A percentile compares a stretch with the other conserved stretches of the same genome.
These are phyloP conservation scores for Coremacera marginata DNA, from an alignment of 2,888 invertebrate genomes.

Conservation along the genomic window DNA sequence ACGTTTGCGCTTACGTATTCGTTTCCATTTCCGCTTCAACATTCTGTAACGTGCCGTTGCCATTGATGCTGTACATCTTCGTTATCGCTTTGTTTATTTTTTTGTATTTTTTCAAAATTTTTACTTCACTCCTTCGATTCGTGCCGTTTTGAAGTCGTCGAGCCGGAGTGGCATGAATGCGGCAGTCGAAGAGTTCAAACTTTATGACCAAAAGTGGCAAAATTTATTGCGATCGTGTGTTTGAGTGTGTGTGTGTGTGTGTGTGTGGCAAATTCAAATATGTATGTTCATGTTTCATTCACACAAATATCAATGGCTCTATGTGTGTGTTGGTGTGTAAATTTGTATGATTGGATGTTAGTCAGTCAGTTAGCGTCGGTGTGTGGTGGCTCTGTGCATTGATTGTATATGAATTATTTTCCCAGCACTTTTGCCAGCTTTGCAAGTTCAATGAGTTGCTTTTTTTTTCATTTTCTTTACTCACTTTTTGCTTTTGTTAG, in stretches of 20 bases:
- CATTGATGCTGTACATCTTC: constrained; percentile 36
- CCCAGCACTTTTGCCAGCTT: constrained; percentile 42
- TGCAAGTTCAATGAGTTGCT: constrained; percentile 24
- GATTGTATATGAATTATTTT: constrained; percentile 45
- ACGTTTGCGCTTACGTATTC: constrained; percentile 1
- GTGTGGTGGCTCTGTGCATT: neutral
- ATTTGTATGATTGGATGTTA: constrained; percentile 6
- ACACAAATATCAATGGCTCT: neutral
- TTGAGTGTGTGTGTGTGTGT: constrained; percentile 2
- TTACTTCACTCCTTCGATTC: neutral
- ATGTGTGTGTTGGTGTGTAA: constrained; percentile 16
- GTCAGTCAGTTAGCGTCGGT: constrained; percentile 1
- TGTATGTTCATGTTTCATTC: neutral
- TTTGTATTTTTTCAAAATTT: neutral
- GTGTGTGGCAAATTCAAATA: constrained; percentile 28
- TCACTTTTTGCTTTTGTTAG: neutral
- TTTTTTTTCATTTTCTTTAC: neutral
- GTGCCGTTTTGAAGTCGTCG: neutral
- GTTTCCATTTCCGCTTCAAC: neutral
- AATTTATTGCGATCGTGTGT: constrained; percentile 37
- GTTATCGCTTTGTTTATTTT: constrained; percentile 31
- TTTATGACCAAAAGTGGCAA: constrained; percentile 37
- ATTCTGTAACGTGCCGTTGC: neutral
- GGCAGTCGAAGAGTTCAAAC: constrained; percentile 23
- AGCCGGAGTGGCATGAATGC: neutral